phyloP scores from a whole-genome alignment of 2,888 invertebrate species.

The Noctua janthe region DNA sequence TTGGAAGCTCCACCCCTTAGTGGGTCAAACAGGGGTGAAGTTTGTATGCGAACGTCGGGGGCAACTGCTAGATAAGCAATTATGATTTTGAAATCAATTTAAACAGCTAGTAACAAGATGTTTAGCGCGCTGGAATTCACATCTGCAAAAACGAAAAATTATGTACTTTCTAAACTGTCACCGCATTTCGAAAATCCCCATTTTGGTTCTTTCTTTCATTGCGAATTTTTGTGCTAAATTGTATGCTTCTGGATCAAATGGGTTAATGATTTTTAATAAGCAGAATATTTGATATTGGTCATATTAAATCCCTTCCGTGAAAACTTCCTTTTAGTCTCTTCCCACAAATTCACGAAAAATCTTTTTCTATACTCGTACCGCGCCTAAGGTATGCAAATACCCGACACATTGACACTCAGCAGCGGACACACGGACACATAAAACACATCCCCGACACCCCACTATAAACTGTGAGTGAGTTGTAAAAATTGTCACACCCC shows the following conservation, averaged over 20 bases:
- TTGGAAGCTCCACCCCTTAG: neutral
- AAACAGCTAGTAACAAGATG: neutral
- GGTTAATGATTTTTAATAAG: neutral
- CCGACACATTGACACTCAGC: conserved; percentile 53
- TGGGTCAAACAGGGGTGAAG: conserved; percentile 10
- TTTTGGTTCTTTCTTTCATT: neutral
- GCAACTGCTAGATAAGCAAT: neutral
- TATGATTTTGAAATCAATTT: neutral
- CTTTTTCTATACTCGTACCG: neutral
- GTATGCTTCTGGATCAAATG: neutral
- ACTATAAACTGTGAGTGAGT: conserved; percentile 73
- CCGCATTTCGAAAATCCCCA: neutral
- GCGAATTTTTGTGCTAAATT: neutral
- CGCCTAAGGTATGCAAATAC: conserved; percentile 51
- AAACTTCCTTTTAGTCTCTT: neutral
- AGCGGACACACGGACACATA: conserved; percentile 71
- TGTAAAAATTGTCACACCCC: conserved; percentile 56
- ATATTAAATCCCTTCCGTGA: neutral
- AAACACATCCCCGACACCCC: conserved; percentile 79
- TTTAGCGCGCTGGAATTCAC: neutral
- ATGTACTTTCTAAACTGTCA: neutral
- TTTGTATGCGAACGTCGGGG: neutral
- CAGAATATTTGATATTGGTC: neutral
- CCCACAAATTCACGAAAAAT: neutral
- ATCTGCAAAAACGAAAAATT: neutral